Percentiles rank a stretch among this genome's conserved stretches.
phyloP scores from a whole-genome alignment of 2,888 invertebrate species.

The Pandemis heparana region DNA sequence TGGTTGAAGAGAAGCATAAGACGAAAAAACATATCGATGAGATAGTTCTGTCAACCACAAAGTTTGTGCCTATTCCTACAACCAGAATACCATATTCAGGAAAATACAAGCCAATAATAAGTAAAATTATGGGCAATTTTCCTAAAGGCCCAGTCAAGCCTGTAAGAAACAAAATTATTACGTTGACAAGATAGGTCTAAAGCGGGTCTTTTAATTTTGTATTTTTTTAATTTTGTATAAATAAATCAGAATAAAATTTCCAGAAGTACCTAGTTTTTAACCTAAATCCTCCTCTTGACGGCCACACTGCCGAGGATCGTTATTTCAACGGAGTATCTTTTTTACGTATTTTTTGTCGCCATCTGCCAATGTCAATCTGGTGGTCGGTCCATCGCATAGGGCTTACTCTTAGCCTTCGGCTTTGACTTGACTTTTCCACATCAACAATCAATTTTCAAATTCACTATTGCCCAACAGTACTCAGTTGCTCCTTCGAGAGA shows the following conservation, averaged over 20 bases:
- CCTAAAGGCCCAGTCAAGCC: constrained; percentile 64
- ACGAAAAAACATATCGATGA: constrained; percentile 48
- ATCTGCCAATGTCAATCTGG: no score
- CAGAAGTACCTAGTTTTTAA: no score
- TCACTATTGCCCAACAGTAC: no score
- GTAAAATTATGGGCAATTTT: constrained; percentile 63
- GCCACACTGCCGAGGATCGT: no score
- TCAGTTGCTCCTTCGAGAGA: no score
- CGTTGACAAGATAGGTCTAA: constrained; percentile 51
- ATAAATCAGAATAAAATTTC: neutral
- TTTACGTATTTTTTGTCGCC: no score
- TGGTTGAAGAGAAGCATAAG: constrained; percentile 58
- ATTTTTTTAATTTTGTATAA: constrained; percentile 10
- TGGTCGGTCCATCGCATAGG: no score
- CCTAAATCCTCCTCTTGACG: neutral
- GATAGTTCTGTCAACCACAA: constrained; percentile 54
- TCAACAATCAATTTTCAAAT: no score
- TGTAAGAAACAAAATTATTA: constrained; percentile 65
- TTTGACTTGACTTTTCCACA: no score
- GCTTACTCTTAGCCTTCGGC: no score
- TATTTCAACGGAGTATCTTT: no score
- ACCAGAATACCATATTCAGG: constrained; percentile 58
- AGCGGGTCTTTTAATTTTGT: constrained; percentile 25
- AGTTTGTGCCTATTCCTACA: constrained; percentile 46
- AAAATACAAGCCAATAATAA: constrained; percentile 71